Evolutionary conservation across 2,888 invertebrate species (phyloP), one percentile per base, ranked within the genome.

Genomic region (Eledona agricola): DNA sequence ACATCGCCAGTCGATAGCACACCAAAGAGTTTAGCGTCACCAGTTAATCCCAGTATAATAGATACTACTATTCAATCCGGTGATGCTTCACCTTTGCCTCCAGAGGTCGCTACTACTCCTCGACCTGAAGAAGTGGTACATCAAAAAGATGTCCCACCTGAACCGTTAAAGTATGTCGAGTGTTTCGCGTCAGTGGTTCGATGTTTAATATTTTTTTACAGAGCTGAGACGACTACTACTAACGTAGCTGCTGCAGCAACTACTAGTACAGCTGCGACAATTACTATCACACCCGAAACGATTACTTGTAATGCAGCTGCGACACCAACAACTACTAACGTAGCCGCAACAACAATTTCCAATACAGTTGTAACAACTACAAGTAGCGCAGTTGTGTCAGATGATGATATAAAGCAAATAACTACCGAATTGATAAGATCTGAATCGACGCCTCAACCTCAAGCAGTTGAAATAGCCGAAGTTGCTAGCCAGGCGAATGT

Each of bases 1-100:
- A 32, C 57, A 3, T 64, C 66, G 5, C 63, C 65, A n/a, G 60
- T 62, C 34, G 66, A 68, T 43, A 57, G 43, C 43, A 58, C 58
- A 40, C 50, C 63, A 13, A 65, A 67, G 49, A 53, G 52, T 22
- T 42, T 58, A 37, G 38, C 45, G 45, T 58, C 63, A 16, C 60
- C 60, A 23, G 31, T 54, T 25, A 22, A 5, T 37, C 25, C 20
- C 9, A 40, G 17, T 40, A 19, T 20, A 4, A 3, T 20, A 7
- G 31, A 29, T 10, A 31, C 29, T 11, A 42, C 17, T 37, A 29
- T 26, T 19, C 22, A 40, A 26, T 28, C 9, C 16, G 51, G 47
- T 13, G 47, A 55, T 26, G 51, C 45, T 10, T 51, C 45, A 25
- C 56, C 54, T 45, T 61, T 58, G 51, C 63, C 62, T 22, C 63